Evolutionary conservation across 2,113 vertebrate species (phyloP).

Genomic region (Prionailurus viverrinus): DNA sequence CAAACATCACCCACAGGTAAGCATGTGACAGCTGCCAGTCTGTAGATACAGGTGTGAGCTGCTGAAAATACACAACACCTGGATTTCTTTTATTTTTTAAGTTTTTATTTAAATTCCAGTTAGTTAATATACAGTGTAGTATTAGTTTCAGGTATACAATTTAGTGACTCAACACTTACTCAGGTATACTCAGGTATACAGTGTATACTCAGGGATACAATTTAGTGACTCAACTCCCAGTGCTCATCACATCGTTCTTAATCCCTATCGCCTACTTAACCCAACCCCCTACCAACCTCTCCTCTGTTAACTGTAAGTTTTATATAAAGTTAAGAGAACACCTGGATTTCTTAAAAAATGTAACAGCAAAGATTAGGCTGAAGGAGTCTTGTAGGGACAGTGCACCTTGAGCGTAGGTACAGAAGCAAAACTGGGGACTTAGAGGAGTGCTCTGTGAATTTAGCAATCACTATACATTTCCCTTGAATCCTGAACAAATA

Average conservation of each 20-base stretch:
- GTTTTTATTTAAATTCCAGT: not conserved
- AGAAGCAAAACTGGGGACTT: not conserved
- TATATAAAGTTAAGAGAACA: not conserved
- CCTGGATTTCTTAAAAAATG: not conserved
- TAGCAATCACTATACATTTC: not conserved
- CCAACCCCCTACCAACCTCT: not conserved
- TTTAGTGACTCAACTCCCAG: not conserved
- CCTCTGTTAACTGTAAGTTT: not conserved
- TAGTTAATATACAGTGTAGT: not conserved
- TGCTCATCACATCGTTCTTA: not conserved
- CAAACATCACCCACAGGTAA: not conserved
- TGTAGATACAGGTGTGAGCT: not conserved
- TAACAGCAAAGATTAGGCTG: not conserved
- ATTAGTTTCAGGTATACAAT: not conserved
- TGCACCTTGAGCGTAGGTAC: not conserved
- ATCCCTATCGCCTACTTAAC: not conserved
- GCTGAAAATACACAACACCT: not conserved
- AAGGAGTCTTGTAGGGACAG: not conserved
- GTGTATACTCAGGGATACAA: not conserved
- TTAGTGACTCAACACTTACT: not conserved
- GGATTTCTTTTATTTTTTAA: not conserved
- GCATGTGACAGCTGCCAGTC: not conserved
- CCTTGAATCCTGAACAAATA: not conserved
- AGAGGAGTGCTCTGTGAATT: not conserved
- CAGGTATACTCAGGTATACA: not conserved